These are phyloP conservation scores for Arizona elegans DNA, from an alignment of 2,113 vertebrate genomes.

Conservation along the genomic window DNA sequence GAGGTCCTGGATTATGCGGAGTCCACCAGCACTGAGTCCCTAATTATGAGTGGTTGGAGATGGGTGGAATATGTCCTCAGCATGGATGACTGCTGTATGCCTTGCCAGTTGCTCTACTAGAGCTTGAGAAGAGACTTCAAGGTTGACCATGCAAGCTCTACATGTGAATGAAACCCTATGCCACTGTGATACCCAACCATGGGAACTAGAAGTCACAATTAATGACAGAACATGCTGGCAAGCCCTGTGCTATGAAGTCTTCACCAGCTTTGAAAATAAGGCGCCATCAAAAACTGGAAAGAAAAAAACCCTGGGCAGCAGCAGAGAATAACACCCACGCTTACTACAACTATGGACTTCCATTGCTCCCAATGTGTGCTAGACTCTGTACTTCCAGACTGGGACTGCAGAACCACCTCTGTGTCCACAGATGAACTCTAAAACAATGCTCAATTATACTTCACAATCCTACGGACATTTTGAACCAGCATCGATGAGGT, in stretches of 20 bases:
- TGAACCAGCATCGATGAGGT: not conserved
- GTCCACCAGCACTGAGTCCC: not conserved
- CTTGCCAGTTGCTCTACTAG: not conserved
- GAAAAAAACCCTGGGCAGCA: not conserved
- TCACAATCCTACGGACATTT: not conserved
- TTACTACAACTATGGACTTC: not conserved
- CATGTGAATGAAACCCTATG: not conserved
- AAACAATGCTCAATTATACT: not conserved
- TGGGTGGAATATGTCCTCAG: not conserved
- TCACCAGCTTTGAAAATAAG: not conserved
- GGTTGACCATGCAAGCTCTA: not conserved
- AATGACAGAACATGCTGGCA: not conserved
- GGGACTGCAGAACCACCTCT: not conserved
- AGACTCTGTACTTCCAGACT: not conserved
- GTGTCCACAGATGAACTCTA: not conserved
- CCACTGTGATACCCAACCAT: not conserved
- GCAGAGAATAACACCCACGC: not conserved
- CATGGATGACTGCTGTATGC: not conserved
- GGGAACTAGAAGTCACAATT: not conserved
- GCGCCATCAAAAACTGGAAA: not conserved
- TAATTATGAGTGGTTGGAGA: not conserved
- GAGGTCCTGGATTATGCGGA: not conserved
- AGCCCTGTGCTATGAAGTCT: not conserved
- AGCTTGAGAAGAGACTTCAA: not conserved
- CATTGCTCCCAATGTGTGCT: not conserved